phyloP scores from a whole-genome alignment of 2,113 vertebrate species.

The Thryonomys swinderianus region DNA sequence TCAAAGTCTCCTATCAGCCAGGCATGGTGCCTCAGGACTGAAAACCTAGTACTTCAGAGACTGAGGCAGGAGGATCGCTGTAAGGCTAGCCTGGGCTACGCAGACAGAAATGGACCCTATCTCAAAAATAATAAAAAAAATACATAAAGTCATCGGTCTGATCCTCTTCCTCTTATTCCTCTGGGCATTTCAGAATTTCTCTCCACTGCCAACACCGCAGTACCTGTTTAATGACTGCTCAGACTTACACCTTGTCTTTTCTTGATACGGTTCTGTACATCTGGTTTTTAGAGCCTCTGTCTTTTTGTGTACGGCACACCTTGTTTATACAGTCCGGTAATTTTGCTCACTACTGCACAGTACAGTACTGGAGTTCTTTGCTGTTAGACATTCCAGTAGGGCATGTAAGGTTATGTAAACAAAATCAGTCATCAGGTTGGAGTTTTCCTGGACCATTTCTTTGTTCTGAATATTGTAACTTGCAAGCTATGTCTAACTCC shows the following conservation, averaged over 20 bases:
- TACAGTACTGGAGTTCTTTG: neutral
- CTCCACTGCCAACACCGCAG: neutral
- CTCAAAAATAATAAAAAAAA: neutral
- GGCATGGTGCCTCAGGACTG: neutral
- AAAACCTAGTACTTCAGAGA: neutral
- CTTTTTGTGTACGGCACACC: neutral
- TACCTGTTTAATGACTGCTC: neutral
- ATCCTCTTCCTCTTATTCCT: neutral
- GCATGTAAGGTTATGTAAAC: neutral
- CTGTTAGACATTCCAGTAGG: neutral
- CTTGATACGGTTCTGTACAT: neutral
- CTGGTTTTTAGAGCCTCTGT: neutral
- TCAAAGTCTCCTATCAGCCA: neutral
- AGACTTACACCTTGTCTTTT: neutral
- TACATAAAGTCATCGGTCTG: accelerated
- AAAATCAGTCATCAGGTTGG: neutral
- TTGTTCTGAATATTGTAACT: neutral
- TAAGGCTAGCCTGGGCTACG: neutral
- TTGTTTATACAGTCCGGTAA: neutral
- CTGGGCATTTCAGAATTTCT: neutral
- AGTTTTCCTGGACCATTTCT: neutral
- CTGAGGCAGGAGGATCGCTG: neutral
- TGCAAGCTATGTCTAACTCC: accelerated
- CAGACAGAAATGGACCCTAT: neutral
- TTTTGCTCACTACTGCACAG: neutral